Conservation (phyloP, 2,113 vertebrate genomes). For the Canis aureus region DNA sequence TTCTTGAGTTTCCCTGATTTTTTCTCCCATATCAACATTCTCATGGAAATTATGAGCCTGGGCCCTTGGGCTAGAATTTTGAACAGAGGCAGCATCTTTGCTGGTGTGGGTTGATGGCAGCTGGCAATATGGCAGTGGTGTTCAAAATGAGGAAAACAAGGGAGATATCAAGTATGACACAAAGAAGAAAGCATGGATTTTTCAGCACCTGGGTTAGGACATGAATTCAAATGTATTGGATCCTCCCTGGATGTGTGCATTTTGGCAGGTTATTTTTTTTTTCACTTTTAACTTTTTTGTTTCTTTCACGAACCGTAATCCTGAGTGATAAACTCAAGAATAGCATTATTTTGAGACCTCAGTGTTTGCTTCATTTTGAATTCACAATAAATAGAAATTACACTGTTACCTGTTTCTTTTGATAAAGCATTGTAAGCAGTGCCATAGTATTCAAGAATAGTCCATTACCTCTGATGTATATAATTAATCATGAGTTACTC, state of each 20-base stretch:
- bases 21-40: not conserved
- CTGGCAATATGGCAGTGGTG: not conserved
- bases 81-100: not conserved
- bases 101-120: not conserved
- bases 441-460: not conserved
- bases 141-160: not conserved
- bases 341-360: not conserved
- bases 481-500: not conserved
- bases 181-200: not conserved
- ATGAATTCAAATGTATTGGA: not conserved
- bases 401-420: not conserved
- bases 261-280: not conserved
- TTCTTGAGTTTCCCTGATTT: not conserved
- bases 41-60: not conserved
- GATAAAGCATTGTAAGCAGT: not conserved
- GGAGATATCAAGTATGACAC: not conserved
- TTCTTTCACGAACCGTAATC: slow-evolving; percentile 30
- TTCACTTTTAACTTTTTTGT: not conserved
- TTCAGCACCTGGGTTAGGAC: not conserved
- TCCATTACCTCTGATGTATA: not conserved
- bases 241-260: not conserved
- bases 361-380: not conserved
- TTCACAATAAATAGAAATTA: not conserved
- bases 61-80: not conserved
- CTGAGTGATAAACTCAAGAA: slow-evolving; percentile 44